Base-by-base conservation (phyloP, 2,113 vertebrate species). In the Seriola rivoliana region DNA sequence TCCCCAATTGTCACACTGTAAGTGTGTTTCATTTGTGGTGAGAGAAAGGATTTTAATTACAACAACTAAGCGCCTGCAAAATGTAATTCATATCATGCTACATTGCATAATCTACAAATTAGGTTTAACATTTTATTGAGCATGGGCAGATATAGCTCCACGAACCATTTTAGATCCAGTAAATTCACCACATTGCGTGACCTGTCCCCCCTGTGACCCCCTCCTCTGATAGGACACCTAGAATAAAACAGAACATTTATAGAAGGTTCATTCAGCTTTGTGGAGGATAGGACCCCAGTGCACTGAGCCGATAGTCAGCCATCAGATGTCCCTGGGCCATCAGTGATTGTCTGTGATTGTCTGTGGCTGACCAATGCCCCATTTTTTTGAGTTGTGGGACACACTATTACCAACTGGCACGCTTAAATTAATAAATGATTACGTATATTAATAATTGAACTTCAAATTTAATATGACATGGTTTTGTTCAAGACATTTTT, bases 91-190 rank as follows among this genome's bases (percentile, higher is more conserved):
- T 75, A 23, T 52, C 8, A 48, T 69, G 32, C 46, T 67, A 12
- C 38, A 23, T 25, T 38, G n/a, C 68, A 65, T 81, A 62, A 68
- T 84, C 59, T 81, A 36, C 70, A 86, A 78, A 85, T 68, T 25
- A 50, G 55, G 38, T 58, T 40, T 62, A 60, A 12, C 2, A 34
- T 78, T 81, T 68, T 69, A 34, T 70, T 60, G 46, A 79, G 64
- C 67, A 66, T 55, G 62, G 11, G 17, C 52, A 75, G 71, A 59
- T 66, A 25, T 36, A 38, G 32, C 62, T 32, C 50, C n/a, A 12
- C 32, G 66, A 79, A 50, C 36, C 44, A 55, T 48, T 79, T 71
- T 29, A 64, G 14, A 76, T 71, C 10, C 50, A 67, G 38, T 63
- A 57, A 46, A 67, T 66, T 77, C 8, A 34, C 57, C 38, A 14